Evolutionary conservation across 2,888 invertebrate species (phyloP).

Genomic region (Watsonalla cultraria): DNA sequence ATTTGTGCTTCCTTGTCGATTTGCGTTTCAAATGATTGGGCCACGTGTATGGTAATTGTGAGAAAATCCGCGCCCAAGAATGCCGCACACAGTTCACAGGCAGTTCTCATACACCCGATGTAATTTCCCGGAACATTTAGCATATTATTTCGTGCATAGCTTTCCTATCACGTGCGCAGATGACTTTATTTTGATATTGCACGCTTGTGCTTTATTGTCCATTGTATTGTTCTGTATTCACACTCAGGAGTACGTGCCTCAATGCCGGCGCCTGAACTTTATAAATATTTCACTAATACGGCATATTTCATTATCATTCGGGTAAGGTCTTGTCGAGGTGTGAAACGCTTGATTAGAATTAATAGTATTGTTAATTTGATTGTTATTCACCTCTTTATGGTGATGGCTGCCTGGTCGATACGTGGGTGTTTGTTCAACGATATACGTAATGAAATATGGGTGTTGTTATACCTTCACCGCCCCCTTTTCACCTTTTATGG

Average conservation of each 20-base stretch:
- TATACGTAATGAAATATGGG: too few relatives aligned
- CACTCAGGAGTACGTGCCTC: slow-evolving; percentile 40
- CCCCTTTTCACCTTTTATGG: too few relatives aligned
- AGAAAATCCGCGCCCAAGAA: slow-evolving; percentile 16
- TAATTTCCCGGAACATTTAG: slow-evolving; percentile 48
- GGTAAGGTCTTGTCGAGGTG: slow-evolving; percentile 25
- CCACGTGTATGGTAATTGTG: slow-evolving; percentile 1
- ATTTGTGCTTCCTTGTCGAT: background rate
- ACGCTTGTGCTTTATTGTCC: slow-evolving; percentile 55
- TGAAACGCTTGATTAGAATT: slow-evolving; percentile 26
- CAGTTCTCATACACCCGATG: slow-evolving; percentile 31
- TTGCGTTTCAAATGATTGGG: background rate
- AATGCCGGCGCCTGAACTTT: slow-evolving; percentile 29
- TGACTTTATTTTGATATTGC: slow-evolving; percentile 74
- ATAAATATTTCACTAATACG: slow-evolving; percentile 37
- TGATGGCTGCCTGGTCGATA: background rate
- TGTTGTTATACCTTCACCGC: too few relatives aligned
- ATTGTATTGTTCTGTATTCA: slow-evolving; percentile 55
- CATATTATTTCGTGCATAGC: slow-evolving; percentile 30
- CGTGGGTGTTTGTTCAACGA: too few relatives aligned
- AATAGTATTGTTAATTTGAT: slow-evolving; percentile 11
- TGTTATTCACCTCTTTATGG: slow-evolving; percentile 3
- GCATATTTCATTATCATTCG: slow-evolving; percentile 23
- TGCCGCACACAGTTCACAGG: slow-evolving; percentile 5
- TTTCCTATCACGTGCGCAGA: slow-evolving; percentile 60